These are phyloP conservation scores for Carabus problematicus DNA, from an alignment of 2,888 invertebrate species.

Conservation along the genomic window DNA sequence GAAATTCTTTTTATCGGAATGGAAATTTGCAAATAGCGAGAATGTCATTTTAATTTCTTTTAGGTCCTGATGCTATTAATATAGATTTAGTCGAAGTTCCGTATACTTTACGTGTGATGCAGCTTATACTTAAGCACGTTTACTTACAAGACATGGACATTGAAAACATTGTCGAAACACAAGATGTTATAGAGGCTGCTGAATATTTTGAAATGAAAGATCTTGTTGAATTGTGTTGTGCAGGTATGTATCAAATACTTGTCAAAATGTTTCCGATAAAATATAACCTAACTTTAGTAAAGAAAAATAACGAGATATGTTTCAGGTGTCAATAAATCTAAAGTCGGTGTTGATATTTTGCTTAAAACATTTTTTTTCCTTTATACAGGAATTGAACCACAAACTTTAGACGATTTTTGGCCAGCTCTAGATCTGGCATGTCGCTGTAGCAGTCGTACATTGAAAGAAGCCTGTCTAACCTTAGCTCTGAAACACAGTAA, in stretches of 20 bases:
- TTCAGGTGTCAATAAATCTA: background rate
- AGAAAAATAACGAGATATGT: background rate
- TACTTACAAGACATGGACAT: constrained; percentile 40
- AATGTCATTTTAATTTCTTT: background rate
- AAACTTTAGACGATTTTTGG: constrained; percentile 33
- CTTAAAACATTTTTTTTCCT: background rate
- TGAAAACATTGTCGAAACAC: constrained; percentile 32
- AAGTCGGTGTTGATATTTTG: background rate
- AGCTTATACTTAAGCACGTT: constrained; percentile 34
- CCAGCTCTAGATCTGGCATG: constrained; percentile 34
- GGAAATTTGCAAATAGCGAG: no score
- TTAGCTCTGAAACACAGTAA: constrained; percentile 19
- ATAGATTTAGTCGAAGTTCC: constrained; percentile 16
- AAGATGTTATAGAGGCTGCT: constrained; percentile 35
- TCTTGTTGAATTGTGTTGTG: constrained; percentile 31
- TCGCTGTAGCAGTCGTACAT: constrained; percentile 17
- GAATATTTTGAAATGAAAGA: constrained; percentile 30
- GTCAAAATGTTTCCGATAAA: no score
- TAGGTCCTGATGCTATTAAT: background rate
- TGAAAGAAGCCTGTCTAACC: constrained; percentile 28
- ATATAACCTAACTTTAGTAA: background rate
- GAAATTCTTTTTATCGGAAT: no score
- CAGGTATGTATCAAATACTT: constrained; percentile 16
- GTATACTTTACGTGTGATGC: constrained; percentile 32
- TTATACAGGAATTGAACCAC: constrained; percentile 32